Percentiles rank a stretch among this genome's conserved stretches.
Conservation (phyloP, 2,888 invertebrate species). For the Amphipyra berbera region DNA sequence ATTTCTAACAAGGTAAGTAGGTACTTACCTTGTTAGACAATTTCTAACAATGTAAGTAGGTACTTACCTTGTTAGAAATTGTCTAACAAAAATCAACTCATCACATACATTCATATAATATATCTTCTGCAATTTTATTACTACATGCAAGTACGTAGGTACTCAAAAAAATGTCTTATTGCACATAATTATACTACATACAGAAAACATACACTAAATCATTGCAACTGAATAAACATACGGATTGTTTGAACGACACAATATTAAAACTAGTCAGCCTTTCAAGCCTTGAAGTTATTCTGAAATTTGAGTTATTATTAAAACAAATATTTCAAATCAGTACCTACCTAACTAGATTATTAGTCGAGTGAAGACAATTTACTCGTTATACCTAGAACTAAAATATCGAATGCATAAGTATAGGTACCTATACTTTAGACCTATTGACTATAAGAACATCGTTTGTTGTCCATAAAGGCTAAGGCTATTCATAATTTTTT, state of each 20-base stretch:
- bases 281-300: constrained; percentile 61
- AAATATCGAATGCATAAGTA: too few species aligned
- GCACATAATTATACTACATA: constrained; percentile 11
- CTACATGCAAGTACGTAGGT: not conserved
- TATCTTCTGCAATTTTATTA: too few species aligned
- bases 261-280: constrained; percentile 74
- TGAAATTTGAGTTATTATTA: constrained; percentile 7
- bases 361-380: constrained; percentile 1
- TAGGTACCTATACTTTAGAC: too few species aligned
- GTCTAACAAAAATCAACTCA: too few species aligned
- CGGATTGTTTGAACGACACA: constrained; percentile 35
- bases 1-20: too few species aligned
- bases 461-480: too few species aligned
- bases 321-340: constrained; percentile 20
- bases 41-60: too few species aligned
- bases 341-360: not conserved
- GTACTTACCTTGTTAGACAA: too few species aligned
- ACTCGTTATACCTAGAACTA: too few species aligned
- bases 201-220: constrained; percentile 12
- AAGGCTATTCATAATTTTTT: too few species aligned
- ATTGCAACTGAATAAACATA: constrained; percentile 14
- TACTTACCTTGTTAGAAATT: too few species aligned
- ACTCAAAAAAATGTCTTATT: constrained; percentile 6
- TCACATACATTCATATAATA: not conserved
- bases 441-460: too few species aligned